A percentile compares a stretch with the other conserved stretches of the same genome.
These are phyloP conservation scores for Trinectes maculatus DNA, from an alignment of 2,113 vertebrate genomes.

Conservation along the genomic window DNA sequence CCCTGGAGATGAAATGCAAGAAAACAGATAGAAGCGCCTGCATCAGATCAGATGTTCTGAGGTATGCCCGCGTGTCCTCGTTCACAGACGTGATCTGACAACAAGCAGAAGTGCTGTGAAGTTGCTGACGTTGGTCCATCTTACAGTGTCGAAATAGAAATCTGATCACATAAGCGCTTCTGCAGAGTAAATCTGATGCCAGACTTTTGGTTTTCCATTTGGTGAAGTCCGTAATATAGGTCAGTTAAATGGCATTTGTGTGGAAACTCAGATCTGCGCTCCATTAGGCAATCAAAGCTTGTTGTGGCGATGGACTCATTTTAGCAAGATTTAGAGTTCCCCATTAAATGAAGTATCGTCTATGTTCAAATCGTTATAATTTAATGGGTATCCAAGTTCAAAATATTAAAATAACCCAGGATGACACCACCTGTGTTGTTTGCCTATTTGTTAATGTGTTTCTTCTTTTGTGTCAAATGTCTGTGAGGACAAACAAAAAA, in stretches of 20 bases:
- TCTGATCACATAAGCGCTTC: slow-evolving; percentile 20
- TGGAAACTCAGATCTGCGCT: slow-evolving; percentile 55
- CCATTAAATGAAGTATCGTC: too few species aligned
- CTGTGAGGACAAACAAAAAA: too few species aligned
- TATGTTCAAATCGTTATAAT: too few species aligned
- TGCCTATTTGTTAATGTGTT: too few species aligned
- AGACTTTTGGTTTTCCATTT: slow-evolving; percentile 33
- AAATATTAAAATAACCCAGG: too few species aligned
- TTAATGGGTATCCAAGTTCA: too few species aligned
- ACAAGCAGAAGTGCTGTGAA: background rate
- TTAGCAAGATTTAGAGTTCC: too few species aligned
- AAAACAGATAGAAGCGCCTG: background rate
- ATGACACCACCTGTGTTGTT: too few species aligned
- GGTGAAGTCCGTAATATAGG: slow-evolving; percentile 36
- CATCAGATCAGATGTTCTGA: background rate
- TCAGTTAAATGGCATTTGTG: slow-evolving; percentile 58
- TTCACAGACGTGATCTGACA: slow-evolving; percentile 1
- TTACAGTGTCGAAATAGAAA: slow-evolving; percentile 1
- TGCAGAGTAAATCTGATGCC: slow-evolving; percentile 31
- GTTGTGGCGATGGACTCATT: background rate
- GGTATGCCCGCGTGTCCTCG: background rate
- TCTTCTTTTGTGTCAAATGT: background rate
- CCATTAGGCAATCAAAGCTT: slow-evolving; percentile 29
- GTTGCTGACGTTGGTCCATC: background rate
- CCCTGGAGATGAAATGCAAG: slow-evolving; percentile 75